Evolutionary conservation across 1,140 invertebrate genomes (phyloP).

Genomic region (Drosophila busckii): DNA sequence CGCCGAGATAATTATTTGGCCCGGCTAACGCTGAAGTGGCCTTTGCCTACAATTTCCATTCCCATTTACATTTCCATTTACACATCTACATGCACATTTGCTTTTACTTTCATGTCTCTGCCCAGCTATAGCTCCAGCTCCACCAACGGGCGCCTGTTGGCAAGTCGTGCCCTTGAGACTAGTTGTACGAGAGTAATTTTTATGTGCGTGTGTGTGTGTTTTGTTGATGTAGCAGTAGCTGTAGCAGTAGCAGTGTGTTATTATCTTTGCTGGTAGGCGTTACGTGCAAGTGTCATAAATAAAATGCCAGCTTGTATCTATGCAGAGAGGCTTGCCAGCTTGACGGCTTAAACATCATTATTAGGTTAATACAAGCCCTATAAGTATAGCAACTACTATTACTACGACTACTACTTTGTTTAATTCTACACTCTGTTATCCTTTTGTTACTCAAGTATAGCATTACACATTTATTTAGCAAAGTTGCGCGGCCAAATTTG

Average conservation of each 20-base stretch:
- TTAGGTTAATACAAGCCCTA: conserved; percentile 56
- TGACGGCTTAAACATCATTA: conserved; percentile 59
- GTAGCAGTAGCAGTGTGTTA: conserved; percentile 47
- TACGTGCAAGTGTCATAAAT: conserved; percentile 71
- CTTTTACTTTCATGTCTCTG: conserved; percentile 51
- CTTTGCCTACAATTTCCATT: conserved; percentile 21
- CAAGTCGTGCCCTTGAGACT: conserved; percentile 71
- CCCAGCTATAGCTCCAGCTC: conserved; percentile 62
- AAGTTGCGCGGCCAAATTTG: conserved; percentile 53
- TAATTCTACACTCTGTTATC: conserved; percentile 13
- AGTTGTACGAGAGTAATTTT: conserved; percentile 62
- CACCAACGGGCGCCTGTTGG: conserved; percentile 46
- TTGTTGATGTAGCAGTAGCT: neutral
- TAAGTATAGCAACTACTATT: conserved; percentile 6
- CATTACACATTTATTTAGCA: conserved; percentile 30
- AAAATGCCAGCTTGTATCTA: conserved; percentile 62
- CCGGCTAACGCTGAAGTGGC: conserved; percentile 26
- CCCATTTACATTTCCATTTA: conserved; percentile 8
- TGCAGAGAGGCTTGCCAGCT: conserved; percentile 2
- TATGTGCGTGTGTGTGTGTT: conserved; percentile 12
- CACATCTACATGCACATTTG: conserved; percentile 16
- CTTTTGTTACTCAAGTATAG: conserved; percentile 14
- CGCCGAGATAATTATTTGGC: conserved; percentile 69
- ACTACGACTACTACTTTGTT: conserved; percentile 14
- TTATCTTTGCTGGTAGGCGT: conserved; percentile 70